Evolutionary conservation across 2,797 vertebrate species (phyloP), one percentile per base, ranked within the genome.

Genomic region (Gobionotothen gibberifrons): DNA sequence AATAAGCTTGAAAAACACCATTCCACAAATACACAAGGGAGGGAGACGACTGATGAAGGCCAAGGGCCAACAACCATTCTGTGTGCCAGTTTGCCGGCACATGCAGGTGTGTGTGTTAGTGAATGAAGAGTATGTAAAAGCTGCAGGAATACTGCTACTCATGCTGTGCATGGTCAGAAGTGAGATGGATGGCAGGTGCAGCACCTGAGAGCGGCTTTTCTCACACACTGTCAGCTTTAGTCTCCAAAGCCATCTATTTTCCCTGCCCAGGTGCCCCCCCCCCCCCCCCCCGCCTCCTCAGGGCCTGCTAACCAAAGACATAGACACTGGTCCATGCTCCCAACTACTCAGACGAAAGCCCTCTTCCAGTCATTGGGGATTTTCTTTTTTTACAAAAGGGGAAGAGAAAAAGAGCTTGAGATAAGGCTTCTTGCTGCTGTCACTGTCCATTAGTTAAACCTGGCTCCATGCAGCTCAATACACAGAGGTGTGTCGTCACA

Each of bases 241-340:
- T 93, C 87, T 92, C 85, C 81, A 58, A 67, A 85, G 76, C 85
- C 89, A 93, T 94, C 93, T 89, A 81, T 95, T 93, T 92, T 90
- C 86, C 65, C 75, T 78, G 87, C 82, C 88, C 85, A 3, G 47
- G 67, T 79, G 74, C 72, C 59, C 73, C 82, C 32, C 32, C 5
- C 32, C 29, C 29, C 32, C 29, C 77, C 83, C 11, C 4, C 72
- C 47, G 72, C 86, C 82, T 90, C 84, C 87, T 88, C 74, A 22
- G 76, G 80, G 82, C 73, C 78, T 19, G 65, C 86, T 83, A 86
- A 87, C 89, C 80, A 73, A 78, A 86, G 74, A 84, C 78, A 63
- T 46, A 79, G 88, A 87, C 87, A 74, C 61, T 69, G 70, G 62
- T 76, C 83, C 79, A 55, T 69, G 51, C 76, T 83, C 71, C 56